phyloP scores from a whole-genome alignment of 92 coral and sea anemone species.

The Chrysogorgia sp. region DNA sequence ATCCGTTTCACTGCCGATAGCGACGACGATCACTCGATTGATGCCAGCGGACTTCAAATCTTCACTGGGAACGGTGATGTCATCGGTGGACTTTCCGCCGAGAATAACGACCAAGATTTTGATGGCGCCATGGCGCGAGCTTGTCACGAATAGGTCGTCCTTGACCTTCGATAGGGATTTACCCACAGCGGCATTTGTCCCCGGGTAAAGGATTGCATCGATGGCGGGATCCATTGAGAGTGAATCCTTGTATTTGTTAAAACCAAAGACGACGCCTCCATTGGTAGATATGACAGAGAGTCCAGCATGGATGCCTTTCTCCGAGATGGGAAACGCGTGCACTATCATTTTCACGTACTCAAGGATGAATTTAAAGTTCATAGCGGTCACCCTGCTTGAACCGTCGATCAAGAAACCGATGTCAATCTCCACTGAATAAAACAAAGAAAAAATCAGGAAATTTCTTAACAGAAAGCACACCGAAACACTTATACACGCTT shows the following conservation, averaged over 20 bases:
- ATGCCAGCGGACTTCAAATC: slow-evolving; percentile 32
- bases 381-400: slow-evolving; percentile 63
- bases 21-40: slow-evolving; percentile 38
- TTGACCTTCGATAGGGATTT: slow-evolving; percentile 66
- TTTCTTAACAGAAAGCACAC: no score
- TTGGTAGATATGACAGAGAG: slow-evolving; percentile 71
- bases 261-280: slow-evolving; percentile 70
- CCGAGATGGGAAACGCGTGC: slow-evolving; percentile 76
- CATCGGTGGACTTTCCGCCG: slow-evolving; percentile 75
- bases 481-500: no score
- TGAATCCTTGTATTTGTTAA: slow-evolving; percentile 76
- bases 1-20: slow-evolving; percentile 12
- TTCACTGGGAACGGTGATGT: slow-evolving; percentile 48
- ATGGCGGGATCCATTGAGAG: slow-evolving; percentile 70
- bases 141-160: slow-evolving; percentile 65
- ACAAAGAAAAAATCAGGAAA: neutral
- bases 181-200: slow-evolving; percentile 67
- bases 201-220: slow-evolving; percentile 68
- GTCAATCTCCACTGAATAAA: slow-evolving; percentile 78
- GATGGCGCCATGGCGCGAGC: slow-evolving; percentile 51
- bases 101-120: slow-evolving; percentile 66
- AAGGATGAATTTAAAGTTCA: slow-evolving; percentile 67
- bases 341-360: slow-evolving; percentile 77
- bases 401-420: slow-evolving; percentile 87
- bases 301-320: slow-evolving; percentile 70